Percentiles rank a stretch among this genome's conserved stretches.
Conservation (phyloP, 1,140 invertebrate species). For the Aphelenchoides besseyi region DNA sequence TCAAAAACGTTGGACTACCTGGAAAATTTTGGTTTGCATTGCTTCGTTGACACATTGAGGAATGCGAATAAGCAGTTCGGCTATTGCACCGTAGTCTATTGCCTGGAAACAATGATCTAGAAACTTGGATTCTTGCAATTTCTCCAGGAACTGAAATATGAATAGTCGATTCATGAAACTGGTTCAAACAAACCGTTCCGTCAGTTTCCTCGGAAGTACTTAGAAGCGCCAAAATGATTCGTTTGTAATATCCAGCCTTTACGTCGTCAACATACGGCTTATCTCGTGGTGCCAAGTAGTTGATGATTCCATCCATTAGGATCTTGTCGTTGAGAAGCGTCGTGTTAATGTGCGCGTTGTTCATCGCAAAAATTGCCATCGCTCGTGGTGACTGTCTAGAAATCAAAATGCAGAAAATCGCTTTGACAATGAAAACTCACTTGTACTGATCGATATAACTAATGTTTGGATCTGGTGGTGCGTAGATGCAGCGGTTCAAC, state of each 20-base stretch:
- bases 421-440: neutral
- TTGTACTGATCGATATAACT: neutral
- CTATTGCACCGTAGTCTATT: conserved; percentile 9
- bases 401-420: neutral
- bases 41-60: neutral
- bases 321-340: neutral
- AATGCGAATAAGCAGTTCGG: conserved; percentile 4
- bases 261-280: conserved; percentile 4
- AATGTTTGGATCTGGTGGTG: neutral
- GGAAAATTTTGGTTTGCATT: neutral
- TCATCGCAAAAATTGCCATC: neutral
- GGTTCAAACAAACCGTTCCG: neutral
- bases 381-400: neutral
- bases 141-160: conserved; percentile 6
- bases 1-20: neutral
- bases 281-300: neutral
- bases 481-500: neutral
- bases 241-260: conserved; percentile 4
- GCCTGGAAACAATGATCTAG: conserved; percentile 1
- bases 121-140: neutral
- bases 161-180: neutral
- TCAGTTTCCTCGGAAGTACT: neutral
- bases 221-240: neutral
- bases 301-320: neutral
- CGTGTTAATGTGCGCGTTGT: neutral